Conservation (phyloP, 1,140 invertebrate species). For the Probaryconus sp. region DNA sequence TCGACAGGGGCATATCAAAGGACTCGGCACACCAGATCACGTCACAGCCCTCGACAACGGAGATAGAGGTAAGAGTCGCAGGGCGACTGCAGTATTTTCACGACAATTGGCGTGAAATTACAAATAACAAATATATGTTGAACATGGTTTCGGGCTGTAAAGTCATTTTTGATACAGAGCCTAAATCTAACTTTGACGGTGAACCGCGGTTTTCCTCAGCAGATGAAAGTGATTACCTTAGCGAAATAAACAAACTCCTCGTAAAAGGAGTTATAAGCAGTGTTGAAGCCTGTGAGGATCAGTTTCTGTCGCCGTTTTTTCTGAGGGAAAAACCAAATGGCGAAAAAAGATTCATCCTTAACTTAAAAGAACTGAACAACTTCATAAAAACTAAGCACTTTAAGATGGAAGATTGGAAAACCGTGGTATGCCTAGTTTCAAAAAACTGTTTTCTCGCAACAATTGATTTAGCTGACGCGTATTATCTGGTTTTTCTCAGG, state of each 20-base stretch:
- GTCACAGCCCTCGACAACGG: background rate
- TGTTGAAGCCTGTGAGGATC: background rate
- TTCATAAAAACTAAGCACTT: slow-evolving; percentile 60
- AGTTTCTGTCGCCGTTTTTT: slow-evolving; percentile 46
- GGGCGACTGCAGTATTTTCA: slow-evolving; percentile 4
- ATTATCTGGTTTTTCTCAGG: slow-evolving; percentile 27
- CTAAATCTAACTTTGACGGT: background rate
- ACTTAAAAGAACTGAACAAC: slow-evolving; percentile 62
- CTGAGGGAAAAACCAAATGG: slow-evolving; percentile 53
- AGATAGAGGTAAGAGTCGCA: slow-evolving; percentile 13
- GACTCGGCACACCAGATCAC: too few species aligned
- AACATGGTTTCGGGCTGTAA: slow-evolving; percentile 15
- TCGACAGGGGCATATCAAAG: slow-evolving; percentile 2
- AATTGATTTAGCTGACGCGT: slow-evolving; percentile 22
- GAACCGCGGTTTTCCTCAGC: background rate
- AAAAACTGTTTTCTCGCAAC: slow-evolving; percentile 45
- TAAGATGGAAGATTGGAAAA: slow-evolving; percentile 60
- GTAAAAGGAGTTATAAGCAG: slow-evolving; percentile 2
- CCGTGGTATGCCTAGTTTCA: slow-evolving; percentile 38
- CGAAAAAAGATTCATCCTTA: slow-evolving; percentile 58
- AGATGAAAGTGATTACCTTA: background rate
- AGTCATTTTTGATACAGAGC: slow-evolving; percentile 1
- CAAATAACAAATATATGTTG: background rate
- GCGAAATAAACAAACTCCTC: slow-evolving; percentile 8
- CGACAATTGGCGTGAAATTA: slow-evolving; percentile 5